Base-by-base conservation (phyloP, 2,797 vertebrate species). In the Salmo trutta region DNA sequence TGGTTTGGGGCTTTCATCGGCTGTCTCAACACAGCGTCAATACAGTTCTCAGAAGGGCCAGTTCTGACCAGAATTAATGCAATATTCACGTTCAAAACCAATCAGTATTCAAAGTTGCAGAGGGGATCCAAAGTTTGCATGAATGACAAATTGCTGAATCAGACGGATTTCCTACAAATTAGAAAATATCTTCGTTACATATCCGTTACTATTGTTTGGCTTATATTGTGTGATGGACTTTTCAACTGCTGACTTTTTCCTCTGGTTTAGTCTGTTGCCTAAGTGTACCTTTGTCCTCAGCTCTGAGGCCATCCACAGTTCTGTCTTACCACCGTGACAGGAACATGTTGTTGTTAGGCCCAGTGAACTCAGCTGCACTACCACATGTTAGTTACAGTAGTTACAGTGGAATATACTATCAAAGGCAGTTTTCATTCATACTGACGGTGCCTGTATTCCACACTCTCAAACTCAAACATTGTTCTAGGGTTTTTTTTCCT, bases 1-100 rank as follows among this genome's bases (percentile, higher is more conserved):
- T 15, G 92, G 92, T 92, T 92, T 92, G 85, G 90, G 88, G 87
- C 88, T 94, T 93, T 93, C 90, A 90, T 87, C 92, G 75, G 82
- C 86, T 91, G 90, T 91, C 93, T 93, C 86, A 90, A 88, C 80
- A 82, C 88, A 87, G 24, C 16, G 8, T 16, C 67, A 47, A 47
- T 2, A 3, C 31, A 88, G 87, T 76, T 74, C 89, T 90, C 82
- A 82, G 85, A 84, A 89, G 88, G 88, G 86, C 87, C 56, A 59
- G 86, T 83, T 85, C 90, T 90, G 89, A 92, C 88, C 89, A 91
- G 91, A 91, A 92, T 94, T 91, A 90, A 89, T 86, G 82, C 83
- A 88, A 87, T 86, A 89, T 90, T 94, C 87, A 88, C 87, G 91
- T 92, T 92, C 83, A 90, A 84, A 85, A 90, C 87, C 90, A 90